Evolutionary conservation across 1,140 invertebrate species (phyloP).

Genomic region (Drosophila pandora): DNA sequence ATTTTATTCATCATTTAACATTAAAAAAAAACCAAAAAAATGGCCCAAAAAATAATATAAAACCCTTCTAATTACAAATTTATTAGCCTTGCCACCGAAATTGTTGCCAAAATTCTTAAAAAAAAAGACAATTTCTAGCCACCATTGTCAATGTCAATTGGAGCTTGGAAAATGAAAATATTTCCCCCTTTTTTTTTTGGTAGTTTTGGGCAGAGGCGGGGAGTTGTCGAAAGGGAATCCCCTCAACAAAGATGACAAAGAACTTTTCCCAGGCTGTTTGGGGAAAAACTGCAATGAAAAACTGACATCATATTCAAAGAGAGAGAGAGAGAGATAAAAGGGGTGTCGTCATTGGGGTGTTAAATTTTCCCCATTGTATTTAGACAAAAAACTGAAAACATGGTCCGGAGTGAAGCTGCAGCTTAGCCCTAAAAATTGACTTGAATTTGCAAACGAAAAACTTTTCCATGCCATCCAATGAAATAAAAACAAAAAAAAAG

Average conservation of each 20-base stretch:
- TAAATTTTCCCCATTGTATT: constrained; percentile 55
- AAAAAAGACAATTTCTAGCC: neutral
- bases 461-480: constrained; percentile 9
- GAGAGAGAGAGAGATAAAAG: neutral
- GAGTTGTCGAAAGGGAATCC: neutral
- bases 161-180: constrained; percentile 60
- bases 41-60: neutral
- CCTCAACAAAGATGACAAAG: constrained; percentile 61
- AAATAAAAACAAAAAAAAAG: constrained; percentile 20
- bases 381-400: constrained; percentile 60
- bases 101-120: neutral
- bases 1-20: neutral
- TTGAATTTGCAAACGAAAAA: constrained; percentile 15
- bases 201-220: no score
- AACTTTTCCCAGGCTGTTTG: constrained; percentile 44
- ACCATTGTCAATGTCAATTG: constrained; percentile 59
- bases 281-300: constrained; percentile 61
- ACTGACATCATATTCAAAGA: constrained; percentile 36
- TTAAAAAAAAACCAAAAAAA: neutral
- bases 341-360: neutral
- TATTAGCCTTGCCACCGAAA: neutral
- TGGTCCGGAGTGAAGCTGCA: constrained; percentile 2
- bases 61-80: neutral
- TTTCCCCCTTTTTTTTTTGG: constrained; percentile 28
- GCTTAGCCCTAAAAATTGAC: constrained; percentile 25